Base-by-base conservation (phyloP, 2,797 vertebrate genomes). In the Periparus ater region DNA sequence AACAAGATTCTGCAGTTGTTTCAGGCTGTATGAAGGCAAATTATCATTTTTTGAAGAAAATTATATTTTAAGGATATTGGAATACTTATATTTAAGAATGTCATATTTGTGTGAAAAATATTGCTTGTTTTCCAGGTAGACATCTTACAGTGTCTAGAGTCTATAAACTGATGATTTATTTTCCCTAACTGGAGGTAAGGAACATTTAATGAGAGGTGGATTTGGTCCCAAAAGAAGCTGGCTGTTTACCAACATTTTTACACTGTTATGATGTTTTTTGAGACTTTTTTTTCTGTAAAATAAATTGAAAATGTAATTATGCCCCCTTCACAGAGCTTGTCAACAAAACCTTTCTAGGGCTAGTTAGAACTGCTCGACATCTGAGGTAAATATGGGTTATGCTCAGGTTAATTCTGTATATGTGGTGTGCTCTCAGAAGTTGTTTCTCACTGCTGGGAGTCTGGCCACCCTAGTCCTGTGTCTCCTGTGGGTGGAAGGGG, bases 181-280 rank as follows among this genome's bases (percentile, higher is more conserved):
- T 80, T 83, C 53, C 9, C 44, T 40, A 36, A 36, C 16, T 44
- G 51, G 50, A 84, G 40, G 48, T 60, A 75, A 66, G 30, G 18
- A 66, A 6, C 23, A 45, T 55, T 84, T 14, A n/a, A 14, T 0
- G 0, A 45, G 16, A 42, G 12, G 25, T 44, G 45, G 42, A 57
- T 68, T 30, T 11, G 10, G 12, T 17, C 38, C 32, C 34, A 67
- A 55, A 84, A 72, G 26, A 66, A 23, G 11, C n/a, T 76, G 16
- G 10, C 53, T 48, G 19, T 7, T 55, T 70, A 51, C 26, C 10
- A 42, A 20, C 47, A 40, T 23, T 85, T 81, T 89, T 86, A 94
- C 17, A 71, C 8, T 7, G 29, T 65, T 40, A 29, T 16, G 30
- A 38, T 63, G 27, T 34, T 79, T 80, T 85, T 57, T 62, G 45